Evolutionary conservation across 2,113 vertebrate genomes (phyloP).

Genomic region (Gasterosteus aculeatus): DNA sequence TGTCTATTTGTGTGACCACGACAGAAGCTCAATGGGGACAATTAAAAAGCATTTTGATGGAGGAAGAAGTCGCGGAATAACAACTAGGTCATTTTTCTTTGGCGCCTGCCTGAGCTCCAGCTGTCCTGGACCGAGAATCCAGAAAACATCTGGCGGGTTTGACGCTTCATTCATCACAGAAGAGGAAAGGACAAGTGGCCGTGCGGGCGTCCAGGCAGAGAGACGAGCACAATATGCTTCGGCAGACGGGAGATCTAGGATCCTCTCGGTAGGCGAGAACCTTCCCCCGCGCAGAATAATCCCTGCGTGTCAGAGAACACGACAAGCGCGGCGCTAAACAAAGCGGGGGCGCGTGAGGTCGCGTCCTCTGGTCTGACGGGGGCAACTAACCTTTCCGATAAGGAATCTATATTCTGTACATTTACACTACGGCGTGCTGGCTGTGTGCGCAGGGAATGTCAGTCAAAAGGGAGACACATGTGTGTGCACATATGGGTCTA

Average conservation of each 20-base stretch:
- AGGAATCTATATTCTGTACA: slow-evolving; percentile 34
- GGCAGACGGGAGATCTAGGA: slow-evolving; percentile 29
- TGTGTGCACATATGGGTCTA: slow-evolving; percentile 20
- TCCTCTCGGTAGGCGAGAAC: slow-evolving; percentile 20
- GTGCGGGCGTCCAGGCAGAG: slow-evolving; percentile 40
- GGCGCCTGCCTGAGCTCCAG: slow-evolving; percentile 33
- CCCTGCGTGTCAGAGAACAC: slow-evolving; percentile 21
- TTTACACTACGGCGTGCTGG: background rate
- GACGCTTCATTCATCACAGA: slow-evolving; percentile 77
- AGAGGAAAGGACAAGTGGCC: slow-evolving; percentile 50
- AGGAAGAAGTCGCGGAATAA: slow-evolving; percentile 26
- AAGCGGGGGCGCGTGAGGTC: slow-evolving; percentile 8
- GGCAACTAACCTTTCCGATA: slow-evolving; percentile 23
- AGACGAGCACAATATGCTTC: slow-evolving; percentile 56
- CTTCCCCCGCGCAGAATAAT: background rate
- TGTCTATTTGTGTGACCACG: slow-evolving; percentile 4
- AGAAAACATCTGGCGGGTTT: slow-evolving; percentile 60
- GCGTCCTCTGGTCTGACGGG: slow-evolving; percentile 3
- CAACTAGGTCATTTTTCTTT: slow-evolving; percentile 68
- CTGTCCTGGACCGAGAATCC: slow-evolving; percentile 49
- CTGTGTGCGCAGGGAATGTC: slow-evolving; percentile 47
- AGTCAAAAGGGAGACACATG: slow-evolving; percentile 38
- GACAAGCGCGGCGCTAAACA: slow-evolving; percentile 17
- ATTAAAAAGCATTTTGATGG: slow-evolving; percentile 45
- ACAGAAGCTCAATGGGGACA: slow-evolving; percentile 31